These are phyloP conservation scores for Yoshiicerus persimilis DNA, from an alignment of 1,140 invertebrate genomes.

Conservation along the genomic window DNA sequence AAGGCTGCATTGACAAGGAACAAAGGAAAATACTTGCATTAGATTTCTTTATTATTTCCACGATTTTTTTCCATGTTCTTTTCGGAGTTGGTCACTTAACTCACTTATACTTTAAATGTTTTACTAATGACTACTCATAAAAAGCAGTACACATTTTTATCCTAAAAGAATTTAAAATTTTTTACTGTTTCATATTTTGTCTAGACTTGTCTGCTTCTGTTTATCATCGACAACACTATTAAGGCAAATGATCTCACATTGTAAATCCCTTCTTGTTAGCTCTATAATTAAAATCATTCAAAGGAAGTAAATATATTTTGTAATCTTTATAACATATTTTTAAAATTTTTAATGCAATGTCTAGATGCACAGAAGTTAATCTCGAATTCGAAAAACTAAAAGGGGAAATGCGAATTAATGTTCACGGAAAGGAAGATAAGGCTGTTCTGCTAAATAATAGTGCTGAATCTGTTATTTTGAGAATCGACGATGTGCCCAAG, in stretches of 20 bases:
- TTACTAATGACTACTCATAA: no score
- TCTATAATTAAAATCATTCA: background rate
- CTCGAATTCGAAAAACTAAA: background rate
- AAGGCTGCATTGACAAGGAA: background rate
- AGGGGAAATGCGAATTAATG: background rate
- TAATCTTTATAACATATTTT: background rate
- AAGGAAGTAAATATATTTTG: background rate
- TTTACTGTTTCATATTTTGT: background rate
- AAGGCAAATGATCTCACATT: background rate
- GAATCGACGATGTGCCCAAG: background rate
- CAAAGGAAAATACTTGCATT: background rate
- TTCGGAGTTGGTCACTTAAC: background rate
- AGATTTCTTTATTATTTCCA: background rate
- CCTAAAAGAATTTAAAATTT: no score
- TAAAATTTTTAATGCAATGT: no score
- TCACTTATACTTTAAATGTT: no score
- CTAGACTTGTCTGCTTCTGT: background rate
- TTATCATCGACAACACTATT: background rate
- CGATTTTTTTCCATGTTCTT: background rate
- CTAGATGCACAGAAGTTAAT: background rate
- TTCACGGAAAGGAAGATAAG: background rate
- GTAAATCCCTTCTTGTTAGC: background rate
- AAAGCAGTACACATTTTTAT: no score
- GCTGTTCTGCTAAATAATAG: background rate
- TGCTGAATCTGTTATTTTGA: background rate